Evolutionary conservation across 1,140 invertebrate species (phyloP), one percentile per base, ranked within the genome.

Genomic region (Macrocentrus cingulum): DNA sequence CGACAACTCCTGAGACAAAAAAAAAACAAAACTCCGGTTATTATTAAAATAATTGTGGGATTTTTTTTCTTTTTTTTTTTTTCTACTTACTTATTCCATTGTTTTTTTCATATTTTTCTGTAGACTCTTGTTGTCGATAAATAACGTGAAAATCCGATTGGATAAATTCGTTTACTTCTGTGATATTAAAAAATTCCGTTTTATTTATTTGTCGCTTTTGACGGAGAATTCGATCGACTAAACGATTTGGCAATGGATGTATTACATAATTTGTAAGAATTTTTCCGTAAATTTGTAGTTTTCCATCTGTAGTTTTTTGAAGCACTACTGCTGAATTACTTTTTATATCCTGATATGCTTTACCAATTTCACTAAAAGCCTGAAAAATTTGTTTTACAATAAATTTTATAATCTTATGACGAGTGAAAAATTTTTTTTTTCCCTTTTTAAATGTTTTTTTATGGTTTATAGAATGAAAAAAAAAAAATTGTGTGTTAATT

Each of bases 111-210:
- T n/a, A n/a, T 36, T 23, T 19, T 29, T 34, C 3, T 44, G 8
- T n/a, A 29, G 25, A 8, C 2, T 32, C 16, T 9, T n/a, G 23
- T 19, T 42, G 46, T 44, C 68, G 64, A 32, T 67, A 73, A 41
- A 75, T 39, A 11, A 75, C 46, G n/a, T 75, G 72, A 61, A 67
- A 61, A 64, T 66, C 52, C 0, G 64, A 65, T 6, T 63, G 16
- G 6, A 36, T 44, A 1, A 62, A 55, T 7, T 55, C 39, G 1
- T 59, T 34, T 0, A 22, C 34, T 8, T 22, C 36, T 25, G 19
- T 48, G 8, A 11, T 18, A 32, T 32, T 32, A n/a, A 49, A 3
- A 11, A 16, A 18, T 13, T 13, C 11, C n/a, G 25, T 29, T 45
- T 46, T 8, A 4, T 22, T 58, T 42, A 9, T 1, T 5, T 42